These are phyloP conservation scores for Lutra lutra DNA, from an alignment of 2,797 vertebrate genomes.

Conservation along the genomic window DNA sequence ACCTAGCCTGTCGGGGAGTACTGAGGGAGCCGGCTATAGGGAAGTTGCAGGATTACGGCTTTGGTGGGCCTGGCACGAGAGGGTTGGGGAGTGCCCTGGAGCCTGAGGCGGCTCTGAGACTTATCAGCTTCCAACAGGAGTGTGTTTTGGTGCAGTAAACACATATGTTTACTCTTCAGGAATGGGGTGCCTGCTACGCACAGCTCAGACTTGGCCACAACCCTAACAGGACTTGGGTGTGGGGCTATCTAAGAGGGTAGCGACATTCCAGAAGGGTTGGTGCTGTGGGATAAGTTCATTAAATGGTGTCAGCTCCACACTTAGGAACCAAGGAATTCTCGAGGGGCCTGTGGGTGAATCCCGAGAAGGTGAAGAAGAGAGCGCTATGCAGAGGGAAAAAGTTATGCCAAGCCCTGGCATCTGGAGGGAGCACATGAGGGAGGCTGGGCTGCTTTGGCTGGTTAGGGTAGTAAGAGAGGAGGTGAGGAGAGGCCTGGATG, in stretches of 20 bases:
- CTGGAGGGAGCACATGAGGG: background rate
- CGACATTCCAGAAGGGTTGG: background rate
- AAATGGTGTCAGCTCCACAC: background rate
- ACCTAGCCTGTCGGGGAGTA: background rate
- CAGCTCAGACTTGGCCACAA: background rate
- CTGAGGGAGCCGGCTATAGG: background rate
- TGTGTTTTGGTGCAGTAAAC: slow-evolving; percentile 29
- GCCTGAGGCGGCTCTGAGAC: background rate
- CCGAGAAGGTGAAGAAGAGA: background rate
- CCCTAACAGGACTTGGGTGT: background rate
- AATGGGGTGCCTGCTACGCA: background rate
- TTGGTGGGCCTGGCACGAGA: background rate
- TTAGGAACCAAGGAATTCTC: background rate
- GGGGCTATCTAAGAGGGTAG: background rate
- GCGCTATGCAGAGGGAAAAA: background rate
- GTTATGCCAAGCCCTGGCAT: background rate
- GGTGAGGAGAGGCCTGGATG: background rate
- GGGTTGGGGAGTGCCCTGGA: background rate
- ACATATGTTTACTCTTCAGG: background rate
- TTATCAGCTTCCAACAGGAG: slow-evolving; percentile 70
- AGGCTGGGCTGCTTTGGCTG: background rate
- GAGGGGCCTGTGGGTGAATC: background rate
- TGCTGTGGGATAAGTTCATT: background rate
- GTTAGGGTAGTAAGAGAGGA: background rate
- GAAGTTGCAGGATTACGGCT: background rate